These are phyloP conservation scores for Brachylomia viminalis DNA, from an alignment of 2,888 invertebrate species.

Conservation along the genomic window DNA sequence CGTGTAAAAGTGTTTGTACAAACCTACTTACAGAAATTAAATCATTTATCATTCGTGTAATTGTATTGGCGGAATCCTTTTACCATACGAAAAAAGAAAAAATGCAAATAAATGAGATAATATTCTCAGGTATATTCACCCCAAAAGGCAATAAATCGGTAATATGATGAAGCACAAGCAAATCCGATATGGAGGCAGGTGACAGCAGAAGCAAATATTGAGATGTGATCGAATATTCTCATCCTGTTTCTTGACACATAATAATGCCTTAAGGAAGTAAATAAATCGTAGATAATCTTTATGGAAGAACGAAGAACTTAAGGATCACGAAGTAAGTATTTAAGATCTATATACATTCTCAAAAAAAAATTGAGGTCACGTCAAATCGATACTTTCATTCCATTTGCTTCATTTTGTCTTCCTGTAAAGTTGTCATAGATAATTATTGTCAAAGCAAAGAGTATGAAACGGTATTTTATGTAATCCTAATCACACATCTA, in stretches of 20 bases:
- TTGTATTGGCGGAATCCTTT: neutral
- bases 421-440: no score
- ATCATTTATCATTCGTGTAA: no score
- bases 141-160: constrained; percentile 8
- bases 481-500: no score
- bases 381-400: no score
- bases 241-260: neutral
- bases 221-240: neutral
- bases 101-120: constrained; percentile 3
- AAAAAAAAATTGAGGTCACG: neutral
- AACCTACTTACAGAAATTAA: no score
- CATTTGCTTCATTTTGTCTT: no score
- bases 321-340: no score
- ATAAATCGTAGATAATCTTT: neutral
- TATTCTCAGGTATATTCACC: neutral
- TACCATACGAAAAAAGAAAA: neutral
- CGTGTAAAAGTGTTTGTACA: no score
- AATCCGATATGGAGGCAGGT: constrained; percentile 3
- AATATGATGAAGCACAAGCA: constrained; percentile 21
- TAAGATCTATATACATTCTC: neutral
- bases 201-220: constrained; percentile 13
- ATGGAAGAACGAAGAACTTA: neutral
- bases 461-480: neutral
- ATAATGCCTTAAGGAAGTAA: neutral
- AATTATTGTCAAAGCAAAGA: neutral